Percentiles rank a stretch among this genome's conserved stretches.
Conservation (phyloP, 1,140 invertebrate genomes). For the Trinorchestia longiramus region DNA sequence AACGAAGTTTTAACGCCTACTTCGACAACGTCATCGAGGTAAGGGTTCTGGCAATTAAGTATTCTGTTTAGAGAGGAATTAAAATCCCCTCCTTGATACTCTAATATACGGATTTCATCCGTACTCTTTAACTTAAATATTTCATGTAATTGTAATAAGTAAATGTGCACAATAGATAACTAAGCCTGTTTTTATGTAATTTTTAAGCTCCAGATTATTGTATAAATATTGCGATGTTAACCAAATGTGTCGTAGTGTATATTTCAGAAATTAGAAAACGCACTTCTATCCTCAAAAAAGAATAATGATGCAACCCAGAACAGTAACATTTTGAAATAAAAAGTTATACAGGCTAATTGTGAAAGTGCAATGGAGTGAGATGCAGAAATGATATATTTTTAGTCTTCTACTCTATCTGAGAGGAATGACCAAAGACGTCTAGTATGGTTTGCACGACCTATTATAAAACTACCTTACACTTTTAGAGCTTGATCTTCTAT, state of each 20-base stretch:
- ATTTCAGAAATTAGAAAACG: not conserved
- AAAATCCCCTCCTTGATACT: not conserved
- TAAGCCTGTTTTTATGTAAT: not conserved
- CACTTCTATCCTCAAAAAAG: not conserved
- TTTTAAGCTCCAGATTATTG: not conserved
- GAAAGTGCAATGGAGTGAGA: not conserved
- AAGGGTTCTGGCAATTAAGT: conserved; percentile 56
- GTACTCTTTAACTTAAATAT: not conserved
- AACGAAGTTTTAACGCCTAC: conserved; percentile 71
- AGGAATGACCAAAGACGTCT: not conserved
- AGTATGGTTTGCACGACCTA: not conserved
- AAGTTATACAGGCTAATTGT: not conserved
- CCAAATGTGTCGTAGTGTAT: not conserved
- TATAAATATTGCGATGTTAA: not conserved
- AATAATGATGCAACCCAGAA: not conserved
- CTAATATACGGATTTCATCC: not conserved
- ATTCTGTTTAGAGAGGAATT: not conserved
- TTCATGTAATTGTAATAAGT: not conserved
- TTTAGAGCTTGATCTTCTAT: not conserved
- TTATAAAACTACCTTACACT: not conserved
- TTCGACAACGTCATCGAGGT: conserved; percentile 79
- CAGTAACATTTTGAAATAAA: not conserved
- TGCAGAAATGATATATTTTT: not conserved
- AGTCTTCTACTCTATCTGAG: not conserved
- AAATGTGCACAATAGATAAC: not conserved